Evolutionary conservation across 2,797 vertebrate species (phyloP).

Genomic region (Ciconia nigra): DNA sequence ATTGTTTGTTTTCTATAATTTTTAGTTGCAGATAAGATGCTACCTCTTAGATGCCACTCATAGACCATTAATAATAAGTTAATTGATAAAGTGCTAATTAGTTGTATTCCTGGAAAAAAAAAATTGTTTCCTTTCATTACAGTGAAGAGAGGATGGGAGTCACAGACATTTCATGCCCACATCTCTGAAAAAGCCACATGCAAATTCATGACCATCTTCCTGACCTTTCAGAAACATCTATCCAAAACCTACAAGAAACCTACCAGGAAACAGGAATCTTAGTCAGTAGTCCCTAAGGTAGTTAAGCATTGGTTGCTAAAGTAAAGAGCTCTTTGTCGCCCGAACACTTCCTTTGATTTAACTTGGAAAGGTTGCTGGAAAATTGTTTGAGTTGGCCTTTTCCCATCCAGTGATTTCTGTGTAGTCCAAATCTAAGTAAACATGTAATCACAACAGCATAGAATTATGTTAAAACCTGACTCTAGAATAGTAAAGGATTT

Average conservation of each 20-base stretch:
- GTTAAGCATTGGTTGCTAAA: not conserved
- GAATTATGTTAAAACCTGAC: not conserved
- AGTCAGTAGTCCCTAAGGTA: not conserved
- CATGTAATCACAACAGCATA: not conserved
- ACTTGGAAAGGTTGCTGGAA: constrained; percentile 25
- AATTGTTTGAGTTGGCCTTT: constrained; percentile 13
- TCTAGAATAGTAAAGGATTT: not conserved
- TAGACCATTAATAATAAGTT: not conserved
- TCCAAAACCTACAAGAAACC: not conserved
- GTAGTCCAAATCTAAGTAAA: constrained; percentile 11
- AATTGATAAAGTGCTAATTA: not conserved
- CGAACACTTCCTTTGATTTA: constrained; percentile 7
- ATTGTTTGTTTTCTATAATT: not conserved
- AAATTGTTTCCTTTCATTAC: not conserved
- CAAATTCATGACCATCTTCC: not conserved
- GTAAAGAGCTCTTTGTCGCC: constrained; percentile 37
- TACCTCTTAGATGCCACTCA: not conserved
- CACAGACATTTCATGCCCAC: not conserved
- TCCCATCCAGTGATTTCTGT: not conserved
- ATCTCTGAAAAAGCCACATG: not conserved
- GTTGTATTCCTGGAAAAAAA: not conserved
- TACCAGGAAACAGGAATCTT: not conserved
- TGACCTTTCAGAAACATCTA: not conserved
- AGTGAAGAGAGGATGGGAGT: not conserved
- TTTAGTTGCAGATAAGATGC: not conserved